Evolutionary conservation across 2,888 invertebrate genomes (phyloP), one percentile per base, ranked within the genome.

Genomic region (Cheiracanthium punctorium): DNA sequence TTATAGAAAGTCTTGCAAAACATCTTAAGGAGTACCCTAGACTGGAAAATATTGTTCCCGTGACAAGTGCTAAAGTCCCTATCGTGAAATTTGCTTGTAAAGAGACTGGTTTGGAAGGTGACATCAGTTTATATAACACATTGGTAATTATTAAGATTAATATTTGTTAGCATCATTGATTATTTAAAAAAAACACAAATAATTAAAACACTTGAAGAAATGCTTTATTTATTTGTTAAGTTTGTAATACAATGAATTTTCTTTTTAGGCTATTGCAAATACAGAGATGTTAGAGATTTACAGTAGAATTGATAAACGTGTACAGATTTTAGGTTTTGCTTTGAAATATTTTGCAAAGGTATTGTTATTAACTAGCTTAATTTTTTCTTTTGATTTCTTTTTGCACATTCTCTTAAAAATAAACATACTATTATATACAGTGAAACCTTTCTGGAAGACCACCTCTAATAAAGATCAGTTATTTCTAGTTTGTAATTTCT

Each of bases 51-150:
- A 91, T 93, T 41, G 88, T 92, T 72, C 91, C 93, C 7, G 93
- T 94, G 71, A 91, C 93, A 5, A 93, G 93, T 20, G 94, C 94
- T 33, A 94, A 94, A 90, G 94, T 94, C 30, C 94, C 94, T 4
- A 94, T 94, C 85, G 93, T 94, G 37, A 94, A 94, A 90, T 94
- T 94, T 90, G 89, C 88, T 80, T 88, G 74, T 52, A 88, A 90
- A 7, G 88, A 89, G 14, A 90, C 91, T 8, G 89, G 90, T 24
- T 90, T 93, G 43, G 93, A 94, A 88, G 93, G 93, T n/a, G 94
- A 94, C 90, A 93, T 94, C 76, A 93, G 93, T 89, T 91, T 94
- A 71, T 94, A 94, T 90, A 94, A 94, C 90, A 92, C 91, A 20
- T 91, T 94, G 89, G 92, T 92, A 88, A 89, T 90, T 89, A 52